Evolutionary conservation across 1,140 invertebrate species (phyloP).

Genomic region (Chironomus tepperi): DNA sequence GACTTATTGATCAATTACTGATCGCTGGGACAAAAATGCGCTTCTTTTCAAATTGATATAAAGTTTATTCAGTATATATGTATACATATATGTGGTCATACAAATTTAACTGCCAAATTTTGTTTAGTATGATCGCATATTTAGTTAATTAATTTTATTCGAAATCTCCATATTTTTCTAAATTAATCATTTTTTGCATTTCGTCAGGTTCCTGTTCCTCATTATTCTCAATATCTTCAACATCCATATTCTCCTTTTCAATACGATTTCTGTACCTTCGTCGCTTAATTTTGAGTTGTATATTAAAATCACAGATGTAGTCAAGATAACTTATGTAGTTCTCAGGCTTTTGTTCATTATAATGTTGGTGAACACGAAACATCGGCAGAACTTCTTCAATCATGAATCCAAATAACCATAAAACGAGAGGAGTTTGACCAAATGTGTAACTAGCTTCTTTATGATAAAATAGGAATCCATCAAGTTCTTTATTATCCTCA

Average conservation of each 20-base stretch:
- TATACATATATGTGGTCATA: too few species aligned
- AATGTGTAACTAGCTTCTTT: constrained; percentile 64
- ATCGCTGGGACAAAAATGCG: too few species aligned
- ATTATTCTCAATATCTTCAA: neutral
- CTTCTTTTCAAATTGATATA: too few species aligned
- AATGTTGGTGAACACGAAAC: constrained; percentile 41
- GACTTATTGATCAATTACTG: too few species aligned
- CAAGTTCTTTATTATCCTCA: constrained; percentile 43
- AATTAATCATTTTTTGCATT: neutral
- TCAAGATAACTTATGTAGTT: constrained; percentile 41
- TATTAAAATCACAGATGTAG: constrained; percentile 45
- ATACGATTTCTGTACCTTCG: neutral
- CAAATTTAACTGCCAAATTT: too few species aligned
- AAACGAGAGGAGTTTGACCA: constrained; percentile 73
- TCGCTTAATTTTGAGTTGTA: neutral
- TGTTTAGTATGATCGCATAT: too few species aligned
- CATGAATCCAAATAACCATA: constrained; percentile 85
- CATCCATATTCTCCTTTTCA: neutral
- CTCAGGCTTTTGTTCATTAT: constrained; percentile 40
- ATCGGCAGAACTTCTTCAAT: constrained; percentile 64
- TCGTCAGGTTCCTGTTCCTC: neutral
- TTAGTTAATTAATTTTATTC: too few species aligned
- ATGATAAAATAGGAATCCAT: constrained; percentile 79
- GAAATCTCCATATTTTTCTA: neutral
- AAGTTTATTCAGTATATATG: too few species aligned